Percentiles rank a stretch among this genome's conserved stretches.
These are phyloP conservation scores for Ooceraea biroi DNA, from an alignment of 1,140 invertebrate species.

Conservation along the genomic window DNA sequence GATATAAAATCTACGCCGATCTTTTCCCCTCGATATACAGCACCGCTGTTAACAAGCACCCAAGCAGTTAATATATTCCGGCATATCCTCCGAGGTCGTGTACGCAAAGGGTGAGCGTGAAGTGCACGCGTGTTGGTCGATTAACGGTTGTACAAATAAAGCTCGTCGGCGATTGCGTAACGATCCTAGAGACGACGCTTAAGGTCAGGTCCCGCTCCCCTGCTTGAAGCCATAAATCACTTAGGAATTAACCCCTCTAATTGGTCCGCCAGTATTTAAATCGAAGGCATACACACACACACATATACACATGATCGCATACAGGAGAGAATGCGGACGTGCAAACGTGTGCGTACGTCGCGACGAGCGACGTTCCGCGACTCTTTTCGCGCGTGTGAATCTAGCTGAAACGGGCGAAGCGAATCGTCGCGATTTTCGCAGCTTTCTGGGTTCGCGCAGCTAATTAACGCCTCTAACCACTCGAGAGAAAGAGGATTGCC, in stretches of 20 bases:
- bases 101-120: conserved; percentile 40
- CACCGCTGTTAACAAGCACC: conserved; percentile 35
- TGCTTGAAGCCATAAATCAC: conserved; percentile 78
- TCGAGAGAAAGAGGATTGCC: conserved; percentile 23
- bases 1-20: conserved; percentile 22
- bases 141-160: conserved; percentile 64
- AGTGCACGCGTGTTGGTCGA: conserved; percentile 48
- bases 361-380: conserved; percentile 14
- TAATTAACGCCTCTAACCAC: conserved; percentile 43
- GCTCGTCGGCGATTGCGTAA: conserved; percentile 66
- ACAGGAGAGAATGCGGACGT: conserved; percentile 37
- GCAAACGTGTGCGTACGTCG: conserved; percentile 5
- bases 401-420: conserved; percentile 54
- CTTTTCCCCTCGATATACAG: conserved; percentile 23
- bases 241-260: conserved; percentile 80
- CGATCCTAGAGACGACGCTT: conserved; percentile 63
- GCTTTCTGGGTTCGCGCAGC: conserved; percentile 33
- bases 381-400: conserved; percentile 56
- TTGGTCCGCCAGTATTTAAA: conserved; percentile 76
- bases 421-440: conserved; percentile 51
- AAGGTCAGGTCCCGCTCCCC: conserved; percentile 69
- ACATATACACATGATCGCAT: no score
- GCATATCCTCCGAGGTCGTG: conserved; percentile 51
- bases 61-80: conserved; percentile 45
- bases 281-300: conserved; percentile 56